Evolutionary conservation across 2,797 vertebrate species (phyloP), one percentile per base, ranked within the genome.

Genomic region (Myotis planiceps): DNA sequence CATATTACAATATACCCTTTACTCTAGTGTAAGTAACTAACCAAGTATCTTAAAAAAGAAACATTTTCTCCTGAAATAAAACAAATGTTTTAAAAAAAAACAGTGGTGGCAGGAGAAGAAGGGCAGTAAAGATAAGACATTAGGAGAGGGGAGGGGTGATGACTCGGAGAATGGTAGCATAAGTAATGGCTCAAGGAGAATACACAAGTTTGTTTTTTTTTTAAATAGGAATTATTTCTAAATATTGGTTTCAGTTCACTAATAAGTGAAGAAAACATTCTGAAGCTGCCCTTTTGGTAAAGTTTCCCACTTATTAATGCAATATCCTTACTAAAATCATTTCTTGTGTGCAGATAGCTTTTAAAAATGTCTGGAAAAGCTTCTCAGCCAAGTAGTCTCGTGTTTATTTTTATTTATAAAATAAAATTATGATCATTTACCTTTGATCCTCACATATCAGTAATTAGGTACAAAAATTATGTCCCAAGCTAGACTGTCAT

Each of bases 21-120:
- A 86, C 39, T 96, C 78, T 51, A 21, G 32, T 75, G 66, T 45
- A 92, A 96, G 78, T 79, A 94, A 82, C 0, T 32, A 76, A 76
- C 25, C 37, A 95, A 80, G 25, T 39, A 72, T 14, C 10, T 60
- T 29, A 6, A 27, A 58, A 96, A 94, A 81, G 37, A 93, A 92
- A 53, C 13, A 65, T 34, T 76, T 93, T 81, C 76, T 94, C 69
- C 49, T 19, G 23, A 90, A 93, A 95, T 92, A 63, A 92, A 88
- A 66, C 23, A 47, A 81, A 27, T 47, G 13, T 49, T 55, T 37
- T 37, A 10, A 79, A 12, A 58, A 58, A 63, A 8, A 63, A 82
- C 25, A 60, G 16, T 34, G 21, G 42, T 58, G 29, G 6, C 19
- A n/a, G 34, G n/a, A n/a, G n/a, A 60, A 23, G 37, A 65, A 9